Evolutionary conservation across 2,113 vertebrate species (phyloP).

Genomic region (Barnardius zonarius): DNA sequence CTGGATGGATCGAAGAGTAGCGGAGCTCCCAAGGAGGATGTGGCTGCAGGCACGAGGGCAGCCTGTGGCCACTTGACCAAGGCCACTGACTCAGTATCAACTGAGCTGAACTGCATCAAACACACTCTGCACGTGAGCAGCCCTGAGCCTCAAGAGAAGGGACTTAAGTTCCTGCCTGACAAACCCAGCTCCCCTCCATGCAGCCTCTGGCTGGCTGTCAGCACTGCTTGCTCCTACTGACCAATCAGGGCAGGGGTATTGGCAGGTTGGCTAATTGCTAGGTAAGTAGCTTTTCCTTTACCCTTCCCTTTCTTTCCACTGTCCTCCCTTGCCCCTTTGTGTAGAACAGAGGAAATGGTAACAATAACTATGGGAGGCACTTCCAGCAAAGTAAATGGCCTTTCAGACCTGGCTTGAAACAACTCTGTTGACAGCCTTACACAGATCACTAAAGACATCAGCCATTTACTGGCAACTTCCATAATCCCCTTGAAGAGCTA

Average conservation of each 20-base stretch:
- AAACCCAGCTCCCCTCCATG: not conserved
- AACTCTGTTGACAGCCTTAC: not conserved
- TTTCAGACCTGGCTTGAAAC: conserved; percentile 8
- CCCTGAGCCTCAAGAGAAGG: not conserved
- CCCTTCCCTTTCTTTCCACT: not conserved
- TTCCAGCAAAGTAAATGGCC: not conserved
- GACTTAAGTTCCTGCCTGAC: not conserved
- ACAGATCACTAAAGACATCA: not conserved
- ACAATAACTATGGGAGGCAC: not conserved
- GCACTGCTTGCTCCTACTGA: not conserved
- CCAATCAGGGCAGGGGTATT: not conserved
- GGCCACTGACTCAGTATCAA: not conserved
- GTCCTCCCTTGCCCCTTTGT: not conserved
- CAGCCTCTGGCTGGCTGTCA: rapidly evolving
- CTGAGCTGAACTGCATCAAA: not conserved
- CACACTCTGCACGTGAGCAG: rapidly evolving
- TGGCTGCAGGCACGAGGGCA: not conserved
- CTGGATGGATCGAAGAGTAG: not conserved
- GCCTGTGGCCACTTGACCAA: not conserved
- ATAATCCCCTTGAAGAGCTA: not conserved
- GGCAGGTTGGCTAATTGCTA: not conserved
- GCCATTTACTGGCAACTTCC: not conserved
- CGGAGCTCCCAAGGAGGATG: rapidly evolving
- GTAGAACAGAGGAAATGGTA: not conserved
- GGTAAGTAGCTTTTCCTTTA: not conserved